Conservation (phyloP, 2,797 vertebrate genomes). For the Notolepis coatsorum region DNA sequence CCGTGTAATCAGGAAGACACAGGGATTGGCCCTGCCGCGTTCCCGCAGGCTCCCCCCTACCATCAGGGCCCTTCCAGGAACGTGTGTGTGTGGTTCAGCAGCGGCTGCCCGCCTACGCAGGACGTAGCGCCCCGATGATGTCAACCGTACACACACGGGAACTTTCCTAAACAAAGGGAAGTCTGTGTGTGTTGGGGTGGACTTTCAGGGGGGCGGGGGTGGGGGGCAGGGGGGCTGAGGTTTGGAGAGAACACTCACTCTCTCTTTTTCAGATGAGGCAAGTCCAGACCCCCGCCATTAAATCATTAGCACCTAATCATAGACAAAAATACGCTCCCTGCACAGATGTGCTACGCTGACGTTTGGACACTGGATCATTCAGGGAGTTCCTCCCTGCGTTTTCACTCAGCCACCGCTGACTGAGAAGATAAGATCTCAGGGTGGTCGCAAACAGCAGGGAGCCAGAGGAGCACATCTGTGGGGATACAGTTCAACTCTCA, state of each 20-base stretch:
- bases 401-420: background rate
- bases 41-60: conserved; percentile 58
- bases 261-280: conserved; percentile 59
- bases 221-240: conserved; percentile 8
- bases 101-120: conserved; percentile 68
- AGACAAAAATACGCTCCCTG: conserved; percentile 43
- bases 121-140: conserved; percentile 74
- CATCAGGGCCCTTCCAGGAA: conserved; percentile 71
- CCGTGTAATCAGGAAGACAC: conserved; percentile 74
- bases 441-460: background rate
- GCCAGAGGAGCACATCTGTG: background rate
- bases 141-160: conserved; percentile 79
- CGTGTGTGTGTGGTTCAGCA: conserved; percentile 72
- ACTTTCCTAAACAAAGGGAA: conserved; percentile 84
- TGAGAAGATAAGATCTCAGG: background rate
- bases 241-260: conserved; percentile 62
- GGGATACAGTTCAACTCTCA: conserved; percentile 5
- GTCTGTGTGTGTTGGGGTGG: conserved; percentile 80
- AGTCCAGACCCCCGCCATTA: conserved; percentile 69
- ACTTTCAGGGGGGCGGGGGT: conserved; percentile 54
- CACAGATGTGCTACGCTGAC: conserved; percentile 43
- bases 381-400: conserved; percentile 19
- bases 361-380: conserved; percentile 12
- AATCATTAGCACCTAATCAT: conserved; percentile 78
- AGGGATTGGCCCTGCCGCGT: conserved; percentile 62